Base-by-base conservation (phyloP, 30 jellyfish, hydroid and myxozoan species). In the Turritopsis rubra region DNA sequence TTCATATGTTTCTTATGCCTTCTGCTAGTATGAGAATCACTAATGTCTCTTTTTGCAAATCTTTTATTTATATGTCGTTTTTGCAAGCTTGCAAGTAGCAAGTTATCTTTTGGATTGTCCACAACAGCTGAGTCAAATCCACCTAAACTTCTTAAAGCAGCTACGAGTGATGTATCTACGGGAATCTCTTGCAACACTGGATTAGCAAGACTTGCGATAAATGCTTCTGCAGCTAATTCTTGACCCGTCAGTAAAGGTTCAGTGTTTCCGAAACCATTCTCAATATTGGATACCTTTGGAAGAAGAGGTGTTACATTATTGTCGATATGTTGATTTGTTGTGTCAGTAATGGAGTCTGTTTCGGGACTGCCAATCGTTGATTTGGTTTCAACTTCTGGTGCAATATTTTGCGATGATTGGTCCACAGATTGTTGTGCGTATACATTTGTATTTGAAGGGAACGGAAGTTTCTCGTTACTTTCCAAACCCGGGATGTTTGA, bases 161-260 rank as follows among this genome's bases (percentile, higher is more conserved):
- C 88, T 9, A 72, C 84, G 18, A 82, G 54, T 24, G 88, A 41
- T 16, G 71, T 65, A 41, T 82, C 88, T 24, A 82, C 88, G 4
- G 88, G 88, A 28, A 82, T 82, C 52, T 82, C 85, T 9, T 82
- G 85, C 29, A 82, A 82, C 19, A 29, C 85, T 30, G 88, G 88
- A 25, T 82, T 82, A 16, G 88, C 88, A 28, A 82, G 85, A 53
- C 88, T 82, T 9, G 88, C 88, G 24, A 82, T 54, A 53, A 82
- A 82, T 65, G 24, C 66, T 29, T 82, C 88, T 66, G 41, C 53
- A 13, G 86, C 88, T 21, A 65, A 21, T 52, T 66, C 88, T n/a
- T 65, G 52, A 52, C 66, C 84, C 25, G 85, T 82, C 85, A 82
- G 23, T 23, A 71, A 18, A 27, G 31, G 28, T 68, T n/a, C 60